Base-by-base conservation (phyloP, 2,888 invertebrate species). In the Keiferia lycopersicella region DNA sequence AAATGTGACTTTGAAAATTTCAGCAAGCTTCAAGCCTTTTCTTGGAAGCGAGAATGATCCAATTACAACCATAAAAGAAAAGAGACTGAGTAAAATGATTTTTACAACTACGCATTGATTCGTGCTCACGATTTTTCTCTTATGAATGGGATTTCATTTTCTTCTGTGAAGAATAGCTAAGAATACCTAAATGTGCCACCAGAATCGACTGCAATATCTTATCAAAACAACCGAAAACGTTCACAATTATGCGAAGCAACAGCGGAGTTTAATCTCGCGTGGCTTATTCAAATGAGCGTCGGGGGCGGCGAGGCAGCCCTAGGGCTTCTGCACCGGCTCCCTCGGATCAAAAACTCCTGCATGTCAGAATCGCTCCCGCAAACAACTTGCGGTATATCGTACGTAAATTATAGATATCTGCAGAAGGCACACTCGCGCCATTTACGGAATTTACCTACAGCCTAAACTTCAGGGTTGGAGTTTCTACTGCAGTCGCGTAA, bases 301-400 rank as follows among this genome's bases (percentile, higher is more conserved):
- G 70, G 65, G 65, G 67, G 69, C 67, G 68, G 66, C 65, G 68
- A 67, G 68, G 56, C 71, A 72, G 73, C 77, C 77, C 75, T 76
- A 72, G 72, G 76, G 73, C 73, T 71, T 69, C 67, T 67, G 67
- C 60, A 38, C 57, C 51, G 67, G 67, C 65, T 67, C 73, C 71
- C 73, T 76, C 71, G 73, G 71, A 74, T 78, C 73, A 76, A 72
- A 76, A 76, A 68, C 65, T 68, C 69, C 61, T 71, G 70, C 72
- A 69, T 69, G 75, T 74, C 77, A 77, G 72, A 80, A 79, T 77
- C 72, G 75, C 77, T 78, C 68, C 75, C 73, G 73, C 77, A 79
- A 80, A 77, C 76, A 69, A 73, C 74, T 73, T 72, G 73, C 73
- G 71, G 72, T 74, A 74, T 71, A 72, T 69, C 68, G 76, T 2